A percentile compares a stretch with the other conserved stretches of the same genome.
Evolutionary conservation across 2,888 invertebrate species (phyloP).

Genomic region (Oxyscelio sp.): DNA sequence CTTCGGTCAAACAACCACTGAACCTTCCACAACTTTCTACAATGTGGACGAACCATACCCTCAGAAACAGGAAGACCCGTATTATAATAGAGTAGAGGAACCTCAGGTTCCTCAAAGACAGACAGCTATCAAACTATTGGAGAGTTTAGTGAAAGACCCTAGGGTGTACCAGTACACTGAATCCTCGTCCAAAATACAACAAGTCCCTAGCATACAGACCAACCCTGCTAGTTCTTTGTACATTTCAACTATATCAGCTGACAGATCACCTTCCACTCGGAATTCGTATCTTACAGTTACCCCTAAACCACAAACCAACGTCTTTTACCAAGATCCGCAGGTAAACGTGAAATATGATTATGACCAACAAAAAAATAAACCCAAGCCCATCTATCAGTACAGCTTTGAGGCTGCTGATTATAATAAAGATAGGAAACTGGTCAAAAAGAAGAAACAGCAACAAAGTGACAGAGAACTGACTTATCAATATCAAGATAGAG

Average conservation of each 20-base stretch:
- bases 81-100: conserved; percentile 76
- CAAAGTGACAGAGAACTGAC: no score
- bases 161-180: conserved; percentile 80
- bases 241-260: conserved; percentile 79
- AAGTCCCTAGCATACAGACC: conserved; percentile 14
- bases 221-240: conserved; percentile 77
- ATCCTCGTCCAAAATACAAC: conserved; percentile 9
- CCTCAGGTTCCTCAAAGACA: conserved; percentile 65
- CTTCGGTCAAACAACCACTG: conserved; percentile 81
- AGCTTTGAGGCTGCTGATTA: conserved; percentile 91
- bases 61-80: conserved; percentile 62
- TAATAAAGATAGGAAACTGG: conserved; percentile 59
- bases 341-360: conserved; percentile 63
- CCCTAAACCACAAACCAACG: conserved; percentile 49
- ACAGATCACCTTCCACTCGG: conserved; percentile 71
- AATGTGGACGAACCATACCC: conserved; percentile 73
- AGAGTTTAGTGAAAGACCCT: conserved; percentile 81
- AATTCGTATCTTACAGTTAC: conserved; percentile 79
- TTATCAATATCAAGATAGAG: no score
- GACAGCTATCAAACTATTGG: conserved; percentile 82
- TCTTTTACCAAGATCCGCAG: conserved; percentile 76
- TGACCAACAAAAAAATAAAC: conserved; percentile 81
- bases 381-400: conserved; percentile 92
- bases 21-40: conserved; percentile 76
- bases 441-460: conserved; percentile 70